A percentile compares a stretch with the other conserved stretches of the same genome.
Conservation (phyloP, 2,113 vertebrate genomes). For the Terrapene triunguis region DNA sequence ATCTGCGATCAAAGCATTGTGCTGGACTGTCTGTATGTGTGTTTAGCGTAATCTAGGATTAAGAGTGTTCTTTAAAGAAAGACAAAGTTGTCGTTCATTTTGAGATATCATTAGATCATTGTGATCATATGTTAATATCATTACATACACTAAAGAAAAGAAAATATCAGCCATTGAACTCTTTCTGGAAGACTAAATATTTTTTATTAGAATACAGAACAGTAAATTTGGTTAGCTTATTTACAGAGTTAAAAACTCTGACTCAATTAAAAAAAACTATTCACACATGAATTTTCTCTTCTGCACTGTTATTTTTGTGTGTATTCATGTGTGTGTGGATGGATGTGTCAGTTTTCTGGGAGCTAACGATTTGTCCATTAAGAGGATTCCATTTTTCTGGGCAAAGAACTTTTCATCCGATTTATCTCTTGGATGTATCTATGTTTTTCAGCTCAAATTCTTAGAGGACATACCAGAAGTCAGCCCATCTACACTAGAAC, state of each 20-base stretch:
- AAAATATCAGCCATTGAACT: background rate
- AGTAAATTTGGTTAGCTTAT: background rate
- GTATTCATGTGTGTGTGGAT: background rate
- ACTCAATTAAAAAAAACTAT: background rate
- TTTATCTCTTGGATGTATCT: background rate
- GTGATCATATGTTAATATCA: constrained; percentile 25
- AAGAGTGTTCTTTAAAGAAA: constrained; percentile 28
- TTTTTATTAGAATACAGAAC: constrained; percentile 2
- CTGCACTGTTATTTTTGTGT: background rate
- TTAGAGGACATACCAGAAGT: background rate
- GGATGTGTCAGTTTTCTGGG: background rate
- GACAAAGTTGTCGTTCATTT: constrained; percentile 35
- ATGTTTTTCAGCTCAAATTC: background rate
- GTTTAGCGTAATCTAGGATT: constrained; percentile 33
- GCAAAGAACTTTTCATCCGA: background rate
- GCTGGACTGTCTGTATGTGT: constrained; percentile 6
- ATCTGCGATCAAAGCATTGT: constrained; percentile 64
- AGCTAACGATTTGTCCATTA: background rate
- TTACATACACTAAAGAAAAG: background rate
- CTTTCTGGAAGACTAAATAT: background rate
- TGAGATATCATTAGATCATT: constrained; percentile 20
- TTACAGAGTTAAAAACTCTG: background rate
- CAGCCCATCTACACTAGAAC: background rate
- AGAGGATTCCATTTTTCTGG: background rate
- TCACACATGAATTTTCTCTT: background rate